Evolutionary conservation across 1,140 invertebrate species (phyloP).

Genomic region (Dryas iulia): DNA sequence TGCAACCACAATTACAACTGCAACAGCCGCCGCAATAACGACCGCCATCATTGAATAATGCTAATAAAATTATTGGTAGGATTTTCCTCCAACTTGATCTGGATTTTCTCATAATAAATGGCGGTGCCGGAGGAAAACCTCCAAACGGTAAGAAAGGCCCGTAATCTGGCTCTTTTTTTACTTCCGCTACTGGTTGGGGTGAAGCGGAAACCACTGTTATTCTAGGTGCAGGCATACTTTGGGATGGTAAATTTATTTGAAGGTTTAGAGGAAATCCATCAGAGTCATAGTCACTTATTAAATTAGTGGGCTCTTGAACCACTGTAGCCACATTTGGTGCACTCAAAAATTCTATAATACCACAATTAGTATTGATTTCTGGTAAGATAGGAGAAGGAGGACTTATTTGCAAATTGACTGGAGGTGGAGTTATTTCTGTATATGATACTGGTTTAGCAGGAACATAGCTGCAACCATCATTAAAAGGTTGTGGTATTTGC

Average conservation of each 20-base stretch:
- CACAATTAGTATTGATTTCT: constrained; percentile 17
- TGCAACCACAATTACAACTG: constrained; percentile 35
- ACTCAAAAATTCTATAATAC: constrained; percentile 3
- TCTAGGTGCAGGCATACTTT: constrained; percentile 27
- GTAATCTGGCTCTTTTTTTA: background rate
- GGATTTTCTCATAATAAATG: constrained; percentile 36
- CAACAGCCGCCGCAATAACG: constrained; percentile 18
- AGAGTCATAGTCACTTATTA: constrained; percentile 12
- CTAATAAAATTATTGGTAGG: constrained; percentile 47
- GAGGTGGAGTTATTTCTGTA: background rate
- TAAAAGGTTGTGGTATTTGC: constrained; percentile 24
- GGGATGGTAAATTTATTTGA: constrained; percentile 50
- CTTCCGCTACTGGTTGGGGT: constrained; percentile 10
- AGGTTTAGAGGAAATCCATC: constrained; percentile 36
- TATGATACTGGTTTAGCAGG: background rate
- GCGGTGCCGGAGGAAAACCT: constrained; percentile 20
- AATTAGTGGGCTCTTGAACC: constrained; percentile 1
- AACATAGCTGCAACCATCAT: constrained; percentile 7
- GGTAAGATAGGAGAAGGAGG: constrained; percentile 16
- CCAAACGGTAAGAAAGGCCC: constrained; percentile 19
- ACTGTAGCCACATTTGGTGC: background rate
- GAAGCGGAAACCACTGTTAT: constrained; percentile 38
- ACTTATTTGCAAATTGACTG: constrained; percentile 27
- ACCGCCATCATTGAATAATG: constrained; percentile 34
- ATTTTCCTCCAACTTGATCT: constrained; percentile 40